Evolutionary conservation across 92 coral and sea anemone genomes (phyloP).

Genomic region (Paramuricea clavata): DNA sequence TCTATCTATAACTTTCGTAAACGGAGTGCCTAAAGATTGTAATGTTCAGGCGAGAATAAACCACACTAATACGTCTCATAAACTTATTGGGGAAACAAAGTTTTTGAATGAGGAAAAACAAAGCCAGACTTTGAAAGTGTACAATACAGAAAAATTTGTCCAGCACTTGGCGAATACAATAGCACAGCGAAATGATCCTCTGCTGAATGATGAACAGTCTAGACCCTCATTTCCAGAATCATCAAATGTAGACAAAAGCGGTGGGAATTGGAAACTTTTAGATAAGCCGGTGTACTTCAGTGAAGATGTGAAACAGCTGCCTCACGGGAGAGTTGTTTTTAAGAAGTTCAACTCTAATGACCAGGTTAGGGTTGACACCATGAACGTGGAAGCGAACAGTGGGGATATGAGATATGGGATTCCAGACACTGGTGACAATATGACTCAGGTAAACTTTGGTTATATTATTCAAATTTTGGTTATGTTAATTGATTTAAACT

Average conservation of each 20-base stretch:
- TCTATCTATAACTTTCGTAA: slow-evolving; percentile 67
- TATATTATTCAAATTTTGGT: too few relatives aligned
- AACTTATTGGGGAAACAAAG: slow-evolving; percentile 4
- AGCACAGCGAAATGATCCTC: neutral
- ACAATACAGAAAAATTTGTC: neutral
- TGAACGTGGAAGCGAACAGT: neutral
- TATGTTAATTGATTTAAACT: too few relatives aligned
- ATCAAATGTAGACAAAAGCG: neutral
- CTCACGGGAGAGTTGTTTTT: neutral
- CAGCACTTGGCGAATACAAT: neutral
- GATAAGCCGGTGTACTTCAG: neutral
- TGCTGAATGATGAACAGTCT: neutral
- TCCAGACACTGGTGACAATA: neutral
- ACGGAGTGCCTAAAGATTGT: slow-evolving; percentile 74
- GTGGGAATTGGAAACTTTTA: neutral
- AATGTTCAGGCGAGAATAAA: slow-evolving; percentile 34
- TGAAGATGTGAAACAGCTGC: neutral
- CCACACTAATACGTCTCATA: slow-evolving; percentile 41
- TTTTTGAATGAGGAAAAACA: neutral
- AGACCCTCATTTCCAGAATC: neutral
- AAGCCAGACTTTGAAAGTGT: neutral
- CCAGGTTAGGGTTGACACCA: neutral
- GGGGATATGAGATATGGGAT: slow-evolving; percentile 7
- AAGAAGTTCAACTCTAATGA: neutral
- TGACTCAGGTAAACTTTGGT: neutral